These are phyloP conservation scores for Aplysia californica DNA, from an alignment of 1,140 invertebrate species.

Conservation along the genomic window DNA sequence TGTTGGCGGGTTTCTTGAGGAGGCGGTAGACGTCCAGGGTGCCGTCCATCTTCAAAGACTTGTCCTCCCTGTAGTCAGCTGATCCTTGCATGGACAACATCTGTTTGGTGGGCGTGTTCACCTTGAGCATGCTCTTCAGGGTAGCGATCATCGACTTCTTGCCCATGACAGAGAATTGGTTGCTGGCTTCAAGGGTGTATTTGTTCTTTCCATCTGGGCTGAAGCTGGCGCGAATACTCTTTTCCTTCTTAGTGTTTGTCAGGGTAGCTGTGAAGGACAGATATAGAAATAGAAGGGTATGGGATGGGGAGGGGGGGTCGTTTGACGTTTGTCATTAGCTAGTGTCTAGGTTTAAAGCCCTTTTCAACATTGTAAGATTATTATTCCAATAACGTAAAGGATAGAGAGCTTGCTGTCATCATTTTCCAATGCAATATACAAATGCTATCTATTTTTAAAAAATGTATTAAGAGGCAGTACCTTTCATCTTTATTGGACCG, in stretches of 20 bases:
- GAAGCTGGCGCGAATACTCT: conserved; percentile 33
- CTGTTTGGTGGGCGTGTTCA: conserved; percentile 10
- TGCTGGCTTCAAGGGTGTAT: conserved; percentile 34
- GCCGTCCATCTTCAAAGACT: conserved; percentile 4
- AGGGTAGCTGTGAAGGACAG: conserved; percentile 40
- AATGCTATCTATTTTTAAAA: no score
- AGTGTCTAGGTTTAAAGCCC: no score
- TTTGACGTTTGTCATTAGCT: no score
- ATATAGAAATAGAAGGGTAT: no score
- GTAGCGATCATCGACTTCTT: conserved; percentile 1
- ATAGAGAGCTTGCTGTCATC: no score
- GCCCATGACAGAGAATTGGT: neutral
- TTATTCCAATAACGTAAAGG: no score
- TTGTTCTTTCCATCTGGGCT: conserved; percentile 34
- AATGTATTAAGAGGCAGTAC: no score
- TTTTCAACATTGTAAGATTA: no score
- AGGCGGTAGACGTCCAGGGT: conserved; percentile 14
- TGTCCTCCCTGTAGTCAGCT: conserved; percentile 24
- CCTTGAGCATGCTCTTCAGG: conserved; percentile 1
- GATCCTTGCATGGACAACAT: conserved; percentile 18
- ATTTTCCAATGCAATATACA: no score
- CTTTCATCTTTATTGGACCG: no score
- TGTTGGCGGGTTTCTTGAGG: conserved; percentile 18
- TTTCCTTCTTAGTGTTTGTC: conserved; percentile 36
- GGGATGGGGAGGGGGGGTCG: no score